Conservation (phyloP, 2,113 vertebrate species). For the Ranitomeya variabilis region DNA sequence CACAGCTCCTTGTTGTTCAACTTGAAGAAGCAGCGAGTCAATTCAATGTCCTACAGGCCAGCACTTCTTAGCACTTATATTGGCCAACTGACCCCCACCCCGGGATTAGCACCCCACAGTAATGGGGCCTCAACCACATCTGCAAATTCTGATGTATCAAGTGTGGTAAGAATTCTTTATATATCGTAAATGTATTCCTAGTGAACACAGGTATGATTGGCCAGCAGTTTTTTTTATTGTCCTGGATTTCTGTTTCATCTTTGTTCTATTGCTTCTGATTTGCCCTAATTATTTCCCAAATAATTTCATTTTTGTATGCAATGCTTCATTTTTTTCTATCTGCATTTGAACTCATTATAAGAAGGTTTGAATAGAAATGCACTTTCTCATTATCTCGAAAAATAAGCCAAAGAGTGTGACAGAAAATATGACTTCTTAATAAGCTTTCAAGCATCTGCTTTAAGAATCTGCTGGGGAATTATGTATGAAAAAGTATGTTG, state of each 20-base stretch:
- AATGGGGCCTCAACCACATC: not conserved
- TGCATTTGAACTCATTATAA: slow-evolving; percentile 27
- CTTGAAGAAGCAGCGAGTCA: not conserved
- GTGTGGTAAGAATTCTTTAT: not conserved
- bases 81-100: too few species aligned
- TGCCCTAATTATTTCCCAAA: slow-evolving; percentile 19
- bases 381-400: slow-evolving; percentile 35
- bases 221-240: not conserved
- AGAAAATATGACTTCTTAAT: slow-evolving; percentile 42
- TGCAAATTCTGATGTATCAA: not conserved
- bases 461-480: slow-evolving; percentile 32
- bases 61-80: not conserved
- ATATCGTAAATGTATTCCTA: not conserved
- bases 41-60: not conserved
- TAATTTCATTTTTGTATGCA: not conserved
- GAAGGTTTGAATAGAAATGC: slow-evolving; percentile 3
- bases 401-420: slow-evolving; percentile 35
- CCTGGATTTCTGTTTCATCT: not conserved
- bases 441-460: slow-evolving; percentile 49
- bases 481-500: slow-evolving; percentile 39
- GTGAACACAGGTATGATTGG: not conserved
- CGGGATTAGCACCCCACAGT: not conserved
- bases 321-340: slow-evolving; percentile 5
- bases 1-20: not conserved
- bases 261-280: not conserved